Percentiles rank a stretch among this genome's conserved stretches.
Conservation (phyloP, 2,797 vertebrate genomes). For the Acanthurus tractus region DNA sequence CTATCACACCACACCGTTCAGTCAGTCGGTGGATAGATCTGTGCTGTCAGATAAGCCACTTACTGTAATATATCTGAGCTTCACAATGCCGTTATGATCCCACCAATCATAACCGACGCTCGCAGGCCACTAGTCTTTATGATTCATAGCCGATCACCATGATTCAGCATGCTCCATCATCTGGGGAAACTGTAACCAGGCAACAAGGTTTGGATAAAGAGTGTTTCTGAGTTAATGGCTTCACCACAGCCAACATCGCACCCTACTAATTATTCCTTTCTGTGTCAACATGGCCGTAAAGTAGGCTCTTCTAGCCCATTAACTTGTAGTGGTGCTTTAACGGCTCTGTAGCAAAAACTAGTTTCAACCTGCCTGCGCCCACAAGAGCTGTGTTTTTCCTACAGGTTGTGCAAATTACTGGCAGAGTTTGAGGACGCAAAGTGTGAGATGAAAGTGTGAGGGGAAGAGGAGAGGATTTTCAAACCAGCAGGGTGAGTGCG, state of each 20-base stretch:
- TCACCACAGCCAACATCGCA: constrained; percentile 35
- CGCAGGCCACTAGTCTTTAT: constrained; percentile 36
- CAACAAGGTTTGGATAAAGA: constrained; percentile 62
- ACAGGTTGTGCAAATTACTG: constrained; percentile 68
- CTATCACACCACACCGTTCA: constrained; percentile 42
- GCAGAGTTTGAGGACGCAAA: constrained; percentile 37
- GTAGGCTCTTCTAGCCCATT: constrained; percentile 69
- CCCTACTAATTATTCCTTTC: constrained; percentile 70
- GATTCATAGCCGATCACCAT: constrained; percentile 48
- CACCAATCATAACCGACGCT: constrained; percentile 56
- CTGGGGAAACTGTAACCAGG: constrained; percentile 75
- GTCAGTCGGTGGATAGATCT: constrained; percentile 57
- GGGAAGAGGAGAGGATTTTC: constrained; percentile 59
- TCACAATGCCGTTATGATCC: constrained; percentile 45
- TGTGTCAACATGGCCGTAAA: constrained; percentile 70
- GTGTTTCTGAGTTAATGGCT: constrained; percentile 55
- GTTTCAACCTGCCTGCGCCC: constrained; percentile 54
- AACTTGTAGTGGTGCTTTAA: constrained; percentile 76
- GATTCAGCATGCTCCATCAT: constrained; percentile 69
- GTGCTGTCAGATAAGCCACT: constrained; percentile 58
- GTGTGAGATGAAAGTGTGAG: constrained; percentile 60
- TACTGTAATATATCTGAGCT: constrained; percentile 60
- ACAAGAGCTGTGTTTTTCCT: constrained; percentile 51
- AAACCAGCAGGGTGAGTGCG: constrained; percentile 48
- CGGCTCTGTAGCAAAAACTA: constrained; percentile 57